Conservation (phyloP, 2,797 vertebrate species). For the Syndactyla subalaris region DNA sequence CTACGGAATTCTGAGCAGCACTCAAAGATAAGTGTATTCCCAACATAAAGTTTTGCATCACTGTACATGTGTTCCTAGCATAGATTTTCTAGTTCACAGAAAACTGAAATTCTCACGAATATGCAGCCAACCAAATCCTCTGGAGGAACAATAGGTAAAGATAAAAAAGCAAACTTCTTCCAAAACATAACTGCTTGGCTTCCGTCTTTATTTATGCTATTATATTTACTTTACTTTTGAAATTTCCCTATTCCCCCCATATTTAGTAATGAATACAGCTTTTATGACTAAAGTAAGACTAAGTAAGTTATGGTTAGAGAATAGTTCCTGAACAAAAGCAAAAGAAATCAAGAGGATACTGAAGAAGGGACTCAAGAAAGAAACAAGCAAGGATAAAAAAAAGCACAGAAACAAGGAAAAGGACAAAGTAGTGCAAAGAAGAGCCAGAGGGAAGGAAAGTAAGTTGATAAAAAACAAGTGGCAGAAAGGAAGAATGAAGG, state of each 20-base stretch:
- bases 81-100: neutral
- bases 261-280: neutral
- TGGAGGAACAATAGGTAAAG: neutral
- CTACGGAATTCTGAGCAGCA: neutral
- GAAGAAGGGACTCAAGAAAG: neutral
- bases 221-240: neutral
- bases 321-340: neutral
- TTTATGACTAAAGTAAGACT: neutral
- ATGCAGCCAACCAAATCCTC: neutral
- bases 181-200: neutral
- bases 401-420: neutral
- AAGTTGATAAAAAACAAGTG: slow-evolving; percentile 3
- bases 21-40: neutral
- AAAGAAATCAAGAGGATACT: neutral
- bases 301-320: neutral
- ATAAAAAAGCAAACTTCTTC: neutral
- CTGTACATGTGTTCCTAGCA: neutral
- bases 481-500: slow-evolving; percentile 5
- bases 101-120: neutral
- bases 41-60: neutral
- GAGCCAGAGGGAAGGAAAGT: neutral
- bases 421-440: neutral
- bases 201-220: neutral
- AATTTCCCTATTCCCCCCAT: neutral
- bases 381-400: neutral